Percentiles rank a stretch among this genome's conserved stretches.
These are phyloP conservation scores for Danionella dracula DNA, from an alignment of 2,797 vertebrate genomes.

Conservation along the genomic window DNA sequence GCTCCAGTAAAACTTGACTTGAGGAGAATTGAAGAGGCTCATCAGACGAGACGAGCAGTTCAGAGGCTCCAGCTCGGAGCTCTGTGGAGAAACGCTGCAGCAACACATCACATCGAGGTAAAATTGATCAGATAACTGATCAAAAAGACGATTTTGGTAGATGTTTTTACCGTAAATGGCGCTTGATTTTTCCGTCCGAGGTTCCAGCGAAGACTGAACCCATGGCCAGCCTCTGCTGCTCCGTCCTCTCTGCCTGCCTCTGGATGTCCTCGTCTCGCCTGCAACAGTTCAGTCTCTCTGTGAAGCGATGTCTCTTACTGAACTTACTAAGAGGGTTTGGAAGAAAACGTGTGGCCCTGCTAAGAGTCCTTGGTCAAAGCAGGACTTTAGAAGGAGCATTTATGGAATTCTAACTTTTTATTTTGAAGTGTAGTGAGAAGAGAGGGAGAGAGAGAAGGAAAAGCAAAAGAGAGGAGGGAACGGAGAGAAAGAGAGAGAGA, in stretches of 20 bases:
- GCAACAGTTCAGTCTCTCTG: background rate
- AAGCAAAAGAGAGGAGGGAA: no score
- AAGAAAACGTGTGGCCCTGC: no score
- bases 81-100: slow-evolving; percentile 5
- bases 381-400: no score
- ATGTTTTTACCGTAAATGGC: slow-evolving; percentile 46
- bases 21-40: slow-evolving; percentile 58
- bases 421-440: no score
- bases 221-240: slow-evolving; percentile 54
- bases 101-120: background rate
- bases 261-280: slow-evolving; percentile 66
- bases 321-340: no score
- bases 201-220: slow-evolving; percentile 51
- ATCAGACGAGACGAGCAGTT: slow-evolving; percentile 54
- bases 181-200: slow-evolving; percentile 3
- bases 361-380: no score
- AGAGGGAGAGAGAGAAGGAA: no score
- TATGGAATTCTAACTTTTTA: no score
- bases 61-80: slow-evolving; percentile 48
- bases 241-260: slow-evolving; percentile 48
- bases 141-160: no score
- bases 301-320: no score
- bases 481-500: no score
- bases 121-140: no score
- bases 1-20: slow-evolving; percentile 87